phyloP scores from a whole-genome alignment of 2,888 invertebrate genomes.

The Scaptomyza tumidula region DNA sequence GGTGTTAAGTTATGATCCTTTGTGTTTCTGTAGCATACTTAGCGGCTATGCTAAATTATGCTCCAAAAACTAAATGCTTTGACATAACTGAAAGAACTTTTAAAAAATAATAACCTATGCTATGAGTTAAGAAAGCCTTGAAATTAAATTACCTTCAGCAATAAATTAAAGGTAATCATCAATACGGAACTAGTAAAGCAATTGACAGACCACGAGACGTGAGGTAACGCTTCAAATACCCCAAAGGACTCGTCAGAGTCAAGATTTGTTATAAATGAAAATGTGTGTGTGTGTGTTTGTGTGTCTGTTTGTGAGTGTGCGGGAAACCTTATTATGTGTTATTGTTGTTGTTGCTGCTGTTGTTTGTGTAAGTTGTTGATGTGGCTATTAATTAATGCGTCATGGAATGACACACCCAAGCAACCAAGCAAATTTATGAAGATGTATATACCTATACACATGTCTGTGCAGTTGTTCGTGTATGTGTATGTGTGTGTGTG shows the following conservation, averaged over 20 bases:
- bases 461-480: background rate
- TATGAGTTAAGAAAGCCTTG: too few relatives aligned
- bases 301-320: background rate
- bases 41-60: background rate
- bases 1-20: background rate
- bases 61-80: constrained; percentile 1
- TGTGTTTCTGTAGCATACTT: constrained; percentile 3
- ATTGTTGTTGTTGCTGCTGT: constrained; percentile 33
- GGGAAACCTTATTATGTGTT: constrained; percentile 48
- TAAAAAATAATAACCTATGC: too few relatives aligned
- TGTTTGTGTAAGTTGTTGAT: constrained; percentile 72
- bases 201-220: constrained; percentile 74
- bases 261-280: constrained; percentile 32
- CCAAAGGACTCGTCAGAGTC: constrained; percentile 66
- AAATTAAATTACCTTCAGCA: too few relatives aligned
- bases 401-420: constrained; percentile 76
- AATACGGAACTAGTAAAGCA: constrained; percentile 44
- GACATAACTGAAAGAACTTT: too few relatives aligned
- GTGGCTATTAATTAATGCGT: constrained; percentile 82
- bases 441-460: constrained; percentile 54
- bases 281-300: background rate
- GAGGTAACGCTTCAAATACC: constrained; percentile 45
- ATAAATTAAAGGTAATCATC: constrained; percentile 35
- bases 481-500: constrained; percentile 27
- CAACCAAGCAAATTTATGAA: constrained; percentile 74